Base-by-base conservation (phyloP, 2,888 invertebrate species). In the Amiota communis region DNA sequence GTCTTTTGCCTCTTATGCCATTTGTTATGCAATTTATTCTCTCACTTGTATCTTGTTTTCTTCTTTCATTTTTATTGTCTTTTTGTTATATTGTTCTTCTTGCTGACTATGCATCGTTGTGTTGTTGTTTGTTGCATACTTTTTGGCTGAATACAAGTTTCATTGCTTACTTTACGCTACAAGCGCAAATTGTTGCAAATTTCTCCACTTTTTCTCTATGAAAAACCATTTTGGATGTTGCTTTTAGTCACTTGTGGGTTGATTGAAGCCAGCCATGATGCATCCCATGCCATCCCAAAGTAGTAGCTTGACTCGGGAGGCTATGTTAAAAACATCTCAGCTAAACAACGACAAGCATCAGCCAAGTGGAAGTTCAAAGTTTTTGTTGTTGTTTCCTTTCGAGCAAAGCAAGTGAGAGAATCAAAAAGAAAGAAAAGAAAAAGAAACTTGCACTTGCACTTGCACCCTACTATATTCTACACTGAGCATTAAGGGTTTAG, bases 61-160 rank as follows among this genome's bases (percentile, higher is more conserved):
- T 53, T 0, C 10, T 15, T 53, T 13, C n/a, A n/a, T n/a, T 13
- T 15, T 13, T 53, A 53, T 53, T 13, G 36, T 36, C 4, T 36
- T 36, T 6, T 36, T 36, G 4, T 36, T 36, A 36, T 36, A 6
- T 36, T 36, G 36, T 36, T 36, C 6, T 36, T 6, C 36, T 6
- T 36, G 2, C 36, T 36, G 36, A 23, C 23, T 36, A 6, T 36
- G 1, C 23, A 2, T 23, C 23, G 23, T 23, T 23, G 23, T 23
- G 23, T 23, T 23, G n/a, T 23, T 48, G 15, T 48, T n/a, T n/a
- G 48, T 65, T 65, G 65, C 65, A 65, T 49, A 65, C 49, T 65
- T 65, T 65, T 65, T 48, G 65, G 65, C 47, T 65, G 49, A 6
- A 47, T 47, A 12, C 47, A n/a, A 23, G 10, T 46, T 17, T 8